phyloP scores from a whole-genome alignment of 2,888 invertebrate genomes.

The Latrodectus hesperus region DNA sequence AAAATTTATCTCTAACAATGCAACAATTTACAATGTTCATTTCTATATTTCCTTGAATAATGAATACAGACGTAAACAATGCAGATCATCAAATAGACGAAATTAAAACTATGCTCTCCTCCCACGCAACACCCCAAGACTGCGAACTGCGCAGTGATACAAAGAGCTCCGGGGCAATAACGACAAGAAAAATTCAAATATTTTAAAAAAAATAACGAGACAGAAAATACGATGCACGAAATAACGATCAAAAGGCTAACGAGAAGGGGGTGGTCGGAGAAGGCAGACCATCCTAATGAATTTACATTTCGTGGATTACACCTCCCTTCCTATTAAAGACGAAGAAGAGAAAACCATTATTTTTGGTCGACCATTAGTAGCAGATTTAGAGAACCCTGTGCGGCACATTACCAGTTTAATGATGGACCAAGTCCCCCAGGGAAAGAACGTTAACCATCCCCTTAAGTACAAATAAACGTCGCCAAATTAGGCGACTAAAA shows the following conservation, averaged over 20 bases:
- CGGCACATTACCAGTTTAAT: constrained; percentile 68
- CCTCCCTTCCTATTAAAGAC: constrained; percentile 12
- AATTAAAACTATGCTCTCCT: no score
- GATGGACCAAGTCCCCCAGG: constrained; percentile 48
- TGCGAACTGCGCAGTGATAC: no score
- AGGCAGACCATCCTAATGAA: constrained; percentile 51
- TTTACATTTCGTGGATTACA: constrained; percentile 65
- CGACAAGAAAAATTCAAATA: no score
- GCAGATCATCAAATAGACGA: no score
- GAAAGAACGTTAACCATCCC: constrained; percentile 58
- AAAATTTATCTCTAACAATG: no score
- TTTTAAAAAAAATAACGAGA: neutral
- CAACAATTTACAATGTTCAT: no score
- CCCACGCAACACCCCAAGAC: no score
- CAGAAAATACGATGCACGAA: neutral
- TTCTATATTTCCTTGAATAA: no score
- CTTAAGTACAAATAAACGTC: constrained; percentile 67
- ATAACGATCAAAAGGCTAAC: neutral
- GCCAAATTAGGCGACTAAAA: constrained; percentile 62
- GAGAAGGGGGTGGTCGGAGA: neutral
- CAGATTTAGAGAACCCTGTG: constrained; percentile 59
- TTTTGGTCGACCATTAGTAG: constrained; percentile 67
- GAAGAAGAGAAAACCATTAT: constrained; percentile 53
- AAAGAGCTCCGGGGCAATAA: no score
- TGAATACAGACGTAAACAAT: no score